A percentile compares a stretch with the other conserved stretches of the same genome.
Conservation (phyloP, 1,140 invertebrate species). For the Listronotus oregonensis region DNA sequence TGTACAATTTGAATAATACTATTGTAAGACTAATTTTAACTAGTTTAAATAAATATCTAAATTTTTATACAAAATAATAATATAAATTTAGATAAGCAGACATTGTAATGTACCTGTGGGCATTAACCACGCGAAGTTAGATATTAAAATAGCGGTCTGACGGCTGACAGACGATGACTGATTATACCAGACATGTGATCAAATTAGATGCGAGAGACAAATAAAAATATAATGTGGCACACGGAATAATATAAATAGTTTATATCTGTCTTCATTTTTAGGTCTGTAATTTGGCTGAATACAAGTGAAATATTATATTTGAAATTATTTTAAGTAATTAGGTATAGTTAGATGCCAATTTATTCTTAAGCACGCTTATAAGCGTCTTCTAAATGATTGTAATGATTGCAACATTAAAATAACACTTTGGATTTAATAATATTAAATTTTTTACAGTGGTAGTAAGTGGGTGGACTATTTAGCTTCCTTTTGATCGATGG, state of each 20-base stretch:
- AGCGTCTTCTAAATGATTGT: too few species aligned
- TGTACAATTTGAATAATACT: too few species aligned
- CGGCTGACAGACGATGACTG: constrained; percentile 37
- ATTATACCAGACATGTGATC: constrained; percentile 38
- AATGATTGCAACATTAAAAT: too few species aligned
- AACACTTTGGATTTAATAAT: too few species aligned
- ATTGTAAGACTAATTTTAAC: too few species aligned
- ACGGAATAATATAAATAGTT: constrained; percentile 36
- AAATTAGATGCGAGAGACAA: constrained; percentile 38
- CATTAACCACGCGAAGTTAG: constrained; percentile 36
- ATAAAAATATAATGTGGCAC: constrained; percentile 40
- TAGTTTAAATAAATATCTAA: constrained; percentile 2
- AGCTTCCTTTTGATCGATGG: too few species aligned
- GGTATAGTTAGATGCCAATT: background rate
- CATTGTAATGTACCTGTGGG: constrained; percentile 29
- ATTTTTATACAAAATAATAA: constrained; percentile 21
- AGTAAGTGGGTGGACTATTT: too few species aligned
- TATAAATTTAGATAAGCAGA: constrained; percentile 36
- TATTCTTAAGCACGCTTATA: too few species aligned
- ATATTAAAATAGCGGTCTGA: constrained; percentile 38
- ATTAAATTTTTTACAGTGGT: too few species aligned
- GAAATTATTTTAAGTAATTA: background rate
- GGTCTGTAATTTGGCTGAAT: constrained; percentile 5
- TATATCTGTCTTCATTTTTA: constrained; percentile 26
- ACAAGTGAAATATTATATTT: background rate